A percentile compares a stretch with the other conserved stretches of the same genome.
Evolutionary conservation across 2,113 vertebrate genomes (phyloP).

Genomic region (Brachypodius melanocephalos): DNA sequence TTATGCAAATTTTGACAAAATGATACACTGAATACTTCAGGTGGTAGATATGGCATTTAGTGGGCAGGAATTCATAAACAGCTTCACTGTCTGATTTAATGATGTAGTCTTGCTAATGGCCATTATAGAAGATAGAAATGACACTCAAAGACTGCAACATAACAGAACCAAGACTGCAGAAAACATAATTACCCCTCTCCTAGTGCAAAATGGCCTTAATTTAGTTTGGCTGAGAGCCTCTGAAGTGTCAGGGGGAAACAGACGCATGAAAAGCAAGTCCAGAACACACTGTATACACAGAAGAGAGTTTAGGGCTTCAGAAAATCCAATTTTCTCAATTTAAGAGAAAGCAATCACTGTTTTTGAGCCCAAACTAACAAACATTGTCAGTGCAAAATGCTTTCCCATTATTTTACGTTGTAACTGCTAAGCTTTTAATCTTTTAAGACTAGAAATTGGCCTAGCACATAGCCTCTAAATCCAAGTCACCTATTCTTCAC

Average conservation of each 20-base stretch:
- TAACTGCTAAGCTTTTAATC: not conserved
- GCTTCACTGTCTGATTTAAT: not conserved
- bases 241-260: not conserved
- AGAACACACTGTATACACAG: not conserved
- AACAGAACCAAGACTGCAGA: not conserved
- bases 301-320: not conserved
- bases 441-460: not conserved
- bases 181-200: not conserved
- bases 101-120: accelerated
- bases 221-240: not conserved
- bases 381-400: accelerated
- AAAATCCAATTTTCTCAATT: not conserved
- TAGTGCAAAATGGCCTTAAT: not conserved
- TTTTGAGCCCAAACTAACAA: not conserved
- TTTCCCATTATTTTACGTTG: accelerated
- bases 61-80: not conserved
- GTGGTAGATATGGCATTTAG: not conserved
- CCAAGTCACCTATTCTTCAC: not conserved
- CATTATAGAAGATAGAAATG: not conserved
- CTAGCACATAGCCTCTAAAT: not conserved
- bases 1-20: not conserved
- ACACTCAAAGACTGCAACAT: not conserved
- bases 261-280: not conserved
- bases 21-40: accelerated
- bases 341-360: not conserved